A percentile compares a stretch with the other conserved stretches of the same genome.
These are phyloP conservation scores for Mylabris phalerata DNA, from an alignment of 1,140 invertebrate genomes.

Conservation along the genomic window DNA sequence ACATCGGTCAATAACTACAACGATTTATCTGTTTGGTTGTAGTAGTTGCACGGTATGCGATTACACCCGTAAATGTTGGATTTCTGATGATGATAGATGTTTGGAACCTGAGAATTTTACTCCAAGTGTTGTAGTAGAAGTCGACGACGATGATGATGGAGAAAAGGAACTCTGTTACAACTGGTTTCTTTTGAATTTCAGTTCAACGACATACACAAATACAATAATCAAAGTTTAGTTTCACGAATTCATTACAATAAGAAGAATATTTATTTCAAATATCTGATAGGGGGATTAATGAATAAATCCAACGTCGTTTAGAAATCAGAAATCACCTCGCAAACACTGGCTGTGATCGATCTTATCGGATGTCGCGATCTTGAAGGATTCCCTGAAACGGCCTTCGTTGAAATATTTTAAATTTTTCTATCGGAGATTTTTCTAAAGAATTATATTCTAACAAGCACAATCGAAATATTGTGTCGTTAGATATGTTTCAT, in stretches of 20 bases:
- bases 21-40: constrained; percentile 8
- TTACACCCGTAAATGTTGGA: constrained; percentile 25
- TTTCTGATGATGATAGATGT: constrained; percentile 28
- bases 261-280: neutral
- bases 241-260: too few relatives aligned
- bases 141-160: too few relatives aligned
- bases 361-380: too few relatives aligned
- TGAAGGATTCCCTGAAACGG: too few relatives aligned
- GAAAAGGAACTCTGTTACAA: neutral
- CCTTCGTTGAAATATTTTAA: too few relatives aligned
- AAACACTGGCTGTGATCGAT: too few relatives aligned
- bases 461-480: too few relatives aligned
- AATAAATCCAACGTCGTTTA: constrained; percentile 3
- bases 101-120: constrained; percentile 15
- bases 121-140: constrained; percentile 9
- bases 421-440: too few relatives aligned
- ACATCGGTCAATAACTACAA: neutral
- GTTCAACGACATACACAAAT: constrained; percentile 17
- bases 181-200: constrained; percentile 17
- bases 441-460: too few relatives aligned
- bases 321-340: too few relatives aligned
- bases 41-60: constrained; percentile 18
- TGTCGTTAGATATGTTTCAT: neutral
- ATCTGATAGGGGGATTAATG: neutral
- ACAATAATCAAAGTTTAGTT: too few relatives aligned